phyloP scores from a whole-genome alignment of 2,888 invertebrate genomes.

The Ophioninae sp. region DNA sequence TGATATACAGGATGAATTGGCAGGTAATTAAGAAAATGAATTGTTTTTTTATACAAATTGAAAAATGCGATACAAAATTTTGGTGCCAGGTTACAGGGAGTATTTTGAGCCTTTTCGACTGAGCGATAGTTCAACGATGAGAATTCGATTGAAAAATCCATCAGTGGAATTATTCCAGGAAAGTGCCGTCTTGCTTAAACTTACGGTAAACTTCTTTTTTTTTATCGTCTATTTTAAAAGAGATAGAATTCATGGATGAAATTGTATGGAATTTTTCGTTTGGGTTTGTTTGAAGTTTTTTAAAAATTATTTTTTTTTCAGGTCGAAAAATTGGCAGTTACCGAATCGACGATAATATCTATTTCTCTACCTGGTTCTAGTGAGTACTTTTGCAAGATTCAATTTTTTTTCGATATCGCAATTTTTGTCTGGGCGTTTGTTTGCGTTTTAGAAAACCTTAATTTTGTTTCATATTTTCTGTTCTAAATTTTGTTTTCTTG shows the following conservation, averaged over 20 bases:
- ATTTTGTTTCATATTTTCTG: no score
- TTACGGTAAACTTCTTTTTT: constrained; percentile 56
- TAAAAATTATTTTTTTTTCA: neutral
- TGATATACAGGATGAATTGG: constrained; percentile 39
- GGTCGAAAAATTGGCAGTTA: neutral
- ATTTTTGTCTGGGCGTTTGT: no score
- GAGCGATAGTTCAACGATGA: constrained; percentile 41
- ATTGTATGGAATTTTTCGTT: neutral
- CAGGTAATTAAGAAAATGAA: constrained; percentile 32
- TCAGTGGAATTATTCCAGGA: constrained; percentile 56
- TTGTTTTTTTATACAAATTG: neutral
- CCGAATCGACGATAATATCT: neutral
- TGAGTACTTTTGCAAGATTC: neutral
- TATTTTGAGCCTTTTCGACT: constrained; percentile 27
- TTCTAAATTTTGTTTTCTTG: no score
- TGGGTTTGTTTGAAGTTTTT: neutral
- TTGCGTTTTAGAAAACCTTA: no score
- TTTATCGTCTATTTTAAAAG: neutral
- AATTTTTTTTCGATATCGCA: no score
- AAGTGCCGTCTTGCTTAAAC: constrained; percentile 51
- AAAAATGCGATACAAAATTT: constrained; percentile 6
- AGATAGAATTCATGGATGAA: neutral
- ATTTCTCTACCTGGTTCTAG: neutral
- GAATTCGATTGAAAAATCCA: constrained; percentile 51
- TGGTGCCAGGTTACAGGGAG: constrained; percentile 28